Evolutionary conservation across 2,888 invertebrate genomes (phyloP), one percentile per base, ranked within the genome.

Genomic region (Pediacus dermestoides): DNA sequence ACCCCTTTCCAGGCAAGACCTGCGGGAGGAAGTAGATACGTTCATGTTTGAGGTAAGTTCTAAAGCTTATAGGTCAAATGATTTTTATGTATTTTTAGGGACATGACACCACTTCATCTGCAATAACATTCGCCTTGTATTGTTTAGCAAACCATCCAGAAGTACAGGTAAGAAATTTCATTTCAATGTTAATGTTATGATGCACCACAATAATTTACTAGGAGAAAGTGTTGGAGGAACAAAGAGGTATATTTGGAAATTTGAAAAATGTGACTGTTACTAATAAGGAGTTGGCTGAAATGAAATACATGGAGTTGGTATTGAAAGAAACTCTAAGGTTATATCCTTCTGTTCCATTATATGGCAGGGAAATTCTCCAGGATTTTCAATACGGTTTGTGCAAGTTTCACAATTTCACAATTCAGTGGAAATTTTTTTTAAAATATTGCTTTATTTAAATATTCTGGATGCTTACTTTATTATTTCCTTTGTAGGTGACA

Each of bases 1-100:
- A 39, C 75, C 73, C 4, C 64, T 84, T 28, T 73, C 73, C 8
- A 75, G 77, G 46, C 58, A 74, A 16, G 76, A 77, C 45, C 73
- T 84, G 15, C 71, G 79, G 37, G 81, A 82, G 59, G 81, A 84
- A 67, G 80, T 82, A 0, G 80, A 82, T 49, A 83, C 83, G 0
- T 83, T 84, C 48, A 80, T 83, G 77, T 84, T 83, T 61, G 82
- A 77, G 66, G 80, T n/a, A n/a, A n/a, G n/a, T n/a, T n/a, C n/a
- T n/a, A n/a, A n/a, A n/a, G n/a, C n/a, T n/a, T n/a, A n/a, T n/a
- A n/a, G n/a, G n/a, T n/a, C n/a, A n/a, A n/a, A n/a, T 9, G 25
- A 25, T 9, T 13, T 36, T 30, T 14, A 30, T 36, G 23, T 34
- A n/a, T 30, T 57, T 62, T 42, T 33, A 73, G 73, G 73, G 72